phyloP scores from a whole-genome alignment of 30 jellyfish, hydroid and myxozoan genomes.

The Rhopilema esculentum region DNA sequence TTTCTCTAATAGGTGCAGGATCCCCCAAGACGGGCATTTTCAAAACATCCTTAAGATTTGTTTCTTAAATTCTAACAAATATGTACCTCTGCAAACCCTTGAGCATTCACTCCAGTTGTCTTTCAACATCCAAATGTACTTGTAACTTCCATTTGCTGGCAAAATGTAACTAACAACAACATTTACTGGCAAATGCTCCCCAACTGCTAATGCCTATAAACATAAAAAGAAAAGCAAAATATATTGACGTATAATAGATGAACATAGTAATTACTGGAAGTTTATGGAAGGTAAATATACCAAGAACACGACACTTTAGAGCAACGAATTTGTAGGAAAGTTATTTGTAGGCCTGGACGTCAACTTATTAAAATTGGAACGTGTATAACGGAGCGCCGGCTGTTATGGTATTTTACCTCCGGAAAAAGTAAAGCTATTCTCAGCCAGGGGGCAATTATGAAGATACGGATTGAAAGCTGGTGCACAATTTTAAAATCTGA shows the following conservation, averaged over 20 bases:
- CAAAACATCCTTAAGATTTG: too few species aligned
- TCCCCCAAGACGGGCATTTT: too few species aligned
- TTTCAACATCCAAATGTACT: conserved; percentile 84
- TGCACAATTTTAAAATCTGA: neutral
- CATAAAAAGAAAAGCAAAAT: neutral
- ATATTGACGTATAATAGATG: neutral
- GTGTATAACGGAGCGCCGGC: too few species aligned
- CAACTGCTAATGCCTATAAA: conserved; percentile 83
- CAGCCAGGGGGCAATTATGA: neutral
- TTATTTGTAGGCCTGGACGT: too few species aligned
- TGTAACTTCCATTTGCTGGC: conserved; percentile 80
- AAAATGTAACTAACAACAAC: conserved; percentile 71
- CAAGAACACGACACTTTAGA: too few species aligned
- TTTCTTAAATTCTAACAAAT: neutral
- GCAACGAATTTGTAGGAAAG: too few species aligned
- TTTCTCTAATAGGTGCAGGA: too few species aligned
- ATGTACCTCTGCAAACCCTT: conserved; percentile 84
- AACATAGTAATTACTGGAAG: too few species aligned
- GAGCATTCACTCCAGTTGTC: conserved; percentile 82
- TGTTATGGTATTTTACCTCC: neutral
- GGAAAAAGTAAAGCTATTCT: neutral
- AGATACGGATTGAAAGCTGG: neutral
- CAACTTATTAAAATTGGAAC: too few species aligned
- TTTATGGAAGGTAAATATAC: too few species aligned
- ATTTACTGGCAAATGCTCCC: conserved; percentile 59